Evolutionary conservation across 1,140 invertebrate species (phyloP), one percentile per base, ranked within the genome.

Genomic region (Calosoma granatense): DNA sequence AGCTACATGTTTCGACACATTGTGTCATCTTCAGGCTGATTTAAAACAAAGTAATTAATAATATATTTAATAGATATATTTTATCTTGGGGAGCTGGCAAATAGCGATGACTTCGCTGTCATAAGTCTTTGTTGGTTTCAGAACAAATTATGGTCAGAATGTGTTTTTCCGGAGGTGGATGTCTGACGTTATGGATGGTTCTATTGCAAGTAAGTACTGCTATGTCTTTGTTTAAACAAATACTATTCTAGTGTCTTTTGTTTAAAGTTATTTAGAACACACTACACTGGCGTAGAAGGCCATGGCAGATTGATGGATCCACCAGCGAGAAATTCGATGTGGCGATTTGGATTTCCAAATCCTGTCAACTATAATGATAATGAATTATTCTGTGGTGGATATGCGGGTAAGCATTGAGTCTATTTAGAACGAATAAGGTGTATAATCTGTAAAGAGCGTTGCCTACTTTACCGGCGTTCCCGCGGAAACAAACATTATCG

Each of bases 361-460:
- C 90, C 92, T 1, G 87, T 92, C 9, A 94, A 97, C 72, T 96
- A 95, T 67, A 92, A 96, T 63, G 94, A 97, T 68, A 96, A 94
- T 62, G 92, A 84, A 64, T 73, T 84, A 3, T 84, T 83, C 66
- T 84, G 82, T 61, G 93, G 94, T 1, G 94, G 93, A 41, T 88
- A 88, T 67, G 80, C 85, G 72, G 84, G 89, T 92, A 74, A 71
- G 76, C 59, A 22, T 43, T 56, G 54, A 20, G 22, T 54, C 14
- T 26, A 22, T 58, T 51, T 51, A 21, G 20, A 12, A 47, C 20
- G 0, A 56, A 53, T 9, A 53, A 11, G 15, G 20, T 20, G n/a
- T n/a, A n/a, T n/a, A n/a, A n/a, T 20, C 3, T 53, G 11, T 9
- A 22, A 53, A 53, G n/a, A n/a, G 9, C 30, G n/a, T 36, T 36